Base-by-base conservation (phyloP, 2,888 invertebrate genomes). In the Cinara cedri region DNA sequence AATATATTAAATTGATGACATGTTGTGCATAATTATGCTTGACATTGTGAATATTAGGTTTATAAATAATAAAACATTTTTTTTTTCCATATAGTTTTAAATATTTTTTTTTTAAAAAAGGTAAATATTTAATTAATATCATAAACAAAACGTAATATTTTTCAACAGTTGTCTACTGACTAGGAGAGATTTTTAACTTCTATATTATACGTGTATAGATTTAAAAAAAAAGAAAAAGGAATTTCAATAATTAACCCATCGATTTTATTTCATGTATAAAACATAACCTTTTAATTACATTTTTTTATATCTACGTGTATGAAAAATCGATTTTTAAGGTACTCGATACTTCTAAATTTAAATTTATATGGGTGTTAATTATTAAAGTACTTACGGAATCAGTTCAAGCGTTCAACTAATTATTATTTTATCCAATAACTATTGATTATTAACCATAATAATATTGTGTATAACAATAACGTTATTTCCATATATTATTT, bases 121-220 rank as follows among this genome's bases (percentile, higher is more conserved):
- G n/a, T 55, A 55, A 55, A 55, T 55, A 55, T 55, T 55, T 55
- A 21, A 55, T 21, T 6, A 11, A 55, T 55, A 55, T 19, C 54
- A 21, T 55, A 55, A 6, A 34, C 3, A 34, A 34, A 34, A 21
- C n/a, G n/a, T n/a, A 55, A 55, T 13, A 21, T 21, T 55, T 11
- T 55, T 21, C 21, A 55, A 21, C 3, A 55, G n/a, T n/a, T n/a
- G n/a, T 21, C 19, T 21, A 55, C 19, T 54, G n/a, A 19, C 19
- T 55, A 3, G 9, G 11, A 55, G 21, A 11, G 21, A 55, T 55
- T 1, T 55, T 19, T 9, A 55, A 10, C 21, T 55, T 55, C 21
- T 55, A 55, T 34, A 34, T 6, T 34, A 34, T 46, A 13, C 6
- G 19, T n/a, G n/a, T 9, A 11, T 21, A 55, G 1, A 55, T 19